Evolutionary conservation across 2,797 vertebrate genomes (phyloP).

Genomic region (Rallus crepitans): DNA sequence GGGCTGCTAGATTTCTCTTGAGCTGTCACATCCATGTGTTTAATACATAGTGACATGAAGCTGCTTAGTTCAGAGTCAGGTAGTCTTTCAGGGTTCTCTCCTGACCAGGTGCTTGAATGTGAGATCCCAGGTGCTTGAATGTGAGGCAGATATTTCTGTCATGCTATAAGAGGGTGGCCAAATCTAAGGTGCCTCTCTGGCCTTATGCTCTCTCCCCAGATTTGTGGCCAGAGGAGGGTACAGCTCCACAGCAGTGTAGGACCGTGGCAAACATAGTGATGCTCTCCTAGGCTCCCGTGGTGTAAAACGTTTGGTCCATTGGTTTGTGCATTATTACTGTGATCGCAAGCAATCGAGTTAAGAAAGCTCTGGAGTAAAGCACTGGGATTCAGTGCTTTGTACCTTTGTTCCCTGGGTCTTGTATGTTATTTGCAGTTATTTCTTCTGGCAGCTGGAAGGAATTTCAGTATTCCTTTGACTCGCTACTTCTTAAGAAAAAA

Average conservation of each 20-base stretch:
- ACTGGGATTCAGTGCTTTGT: background rate
- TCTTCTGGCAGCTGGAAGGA: background rate
- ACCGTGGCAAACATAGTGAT: background rate
- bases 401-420: background rate
- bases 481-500: background rate
- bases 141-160: background rate
- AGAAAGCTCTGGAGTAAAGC: background rate
- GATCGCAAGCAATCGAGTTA: background rate
- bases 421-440: background rate
- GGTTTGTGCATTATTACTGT: background rate
- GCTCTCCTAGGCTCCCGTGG: background rate
- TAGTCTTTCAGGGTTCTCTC: background rate
- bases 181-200: background rate
- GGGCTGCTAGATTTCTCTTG: background rate
- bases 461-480: slow-evolving; percentile 7
- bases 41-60: background rate
- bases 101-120: background rate
- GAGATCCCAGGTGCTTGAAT: background rate
- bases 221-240: background rate
- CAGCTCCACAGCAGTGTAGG: background rate
- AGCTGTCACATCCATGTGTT: background rate
- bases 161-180: background rate
- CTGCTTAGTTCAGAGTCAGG: background rate
- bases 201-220: background rate
- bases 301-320: background rate